These are phyloP conservation scores for Saccostrea cuccullata DNA, from an alignment of 1,140 invertebrate species.

Conservation along the genomic window DNA sequence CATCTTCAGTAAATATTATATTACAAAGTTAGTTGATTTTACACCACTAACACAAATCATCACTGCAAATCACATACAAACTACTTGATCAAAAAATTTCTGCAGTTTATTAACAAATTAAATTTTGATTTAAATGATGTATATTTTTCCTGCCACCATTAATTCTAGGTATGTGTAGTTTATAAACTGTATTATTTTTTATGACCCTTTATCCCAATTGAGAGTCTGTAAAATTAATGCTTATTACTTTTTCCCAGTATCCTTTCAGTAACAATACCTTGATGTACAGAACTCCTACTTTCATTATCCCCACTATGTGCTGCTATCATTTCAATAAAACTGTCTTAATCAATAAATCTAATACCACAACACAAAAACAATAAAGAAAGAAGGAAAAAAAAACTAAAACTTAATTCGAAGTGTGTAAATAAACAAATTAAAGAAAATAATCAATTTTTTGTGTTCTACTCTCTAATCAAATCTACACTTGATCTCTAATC, in stretches of 20 bases:
- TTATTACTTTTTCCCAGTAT: background rate
- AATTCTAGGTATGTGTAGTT: background rate
- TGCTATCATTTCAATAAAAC: slow-evolving; percentile 9
- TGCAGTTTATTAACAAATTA: too few relatives aligned
- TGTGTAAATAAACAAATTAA: background rate
- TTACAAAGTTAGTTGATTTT: too few relatives aligned
- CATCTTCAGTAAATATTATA: too few relatives aligned
- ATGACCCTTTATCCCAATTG: background rate
- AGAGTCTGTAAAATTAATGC: background rate
- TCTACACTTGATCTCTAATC: background rate
- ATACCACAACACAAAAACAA: background rate
- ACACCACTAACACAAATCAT: too few relatives aligned
- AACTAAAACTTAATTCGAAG: background rate
- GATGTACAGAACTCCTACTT: background rate
- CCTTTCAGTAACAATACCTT: background rate
- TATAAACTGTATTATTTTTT: background rate
- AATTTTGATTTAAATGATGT: too few relatives aligned
- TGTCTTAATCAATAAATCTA: background rate
- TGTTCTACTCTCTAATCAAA: slow-evolving; percentile 1
- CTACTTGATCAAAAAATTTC: too few relatives aligned
- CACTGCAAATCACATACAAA: too few relatives aligned
- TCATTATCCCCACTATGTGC: background rate
- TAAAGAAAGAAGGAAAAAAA: background rate
- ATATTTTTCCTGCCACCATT: background rate
- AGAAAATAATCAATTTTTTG: background rate